phyloP scores from a whole-genome alignment of 2,797 vertebrate genomes.

The Eulemur coronatus region DNA sequence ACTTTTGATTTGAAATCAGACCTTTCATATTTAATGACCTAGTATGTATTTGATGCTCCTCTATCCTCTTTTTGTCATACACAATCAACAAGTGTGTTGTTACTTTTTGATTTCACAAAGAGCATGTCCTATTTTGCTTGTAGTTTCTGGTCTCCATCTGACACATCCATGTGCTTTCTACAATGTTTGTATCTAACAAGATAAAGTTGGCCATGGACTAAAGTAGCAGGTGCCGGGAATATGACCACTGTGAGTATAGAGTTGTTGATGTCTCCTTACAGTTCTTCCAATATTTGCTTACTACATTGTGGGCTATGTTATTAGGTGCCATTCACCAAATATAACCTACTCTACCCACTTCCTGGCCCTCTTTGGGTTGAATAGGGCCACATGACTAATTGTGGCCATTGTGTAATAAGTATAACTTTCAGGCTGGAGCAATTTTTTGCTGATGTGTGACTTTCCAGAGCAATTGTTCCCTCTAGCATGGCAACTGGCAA shows the following conservation, averaged over 20 bases:
- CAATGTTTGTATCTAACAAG: background rate
- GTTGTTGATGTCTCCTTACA: background rate
- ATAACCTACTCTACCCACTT: background rate
- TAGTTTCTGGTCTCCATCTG: background rate
- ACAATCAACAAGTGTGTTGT: background rate
- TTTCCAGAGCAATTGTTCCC: background rate
- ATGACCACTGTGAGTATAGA: background rate
- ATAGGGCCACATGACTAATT: background rate
- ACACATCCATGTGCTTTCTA: background rate
- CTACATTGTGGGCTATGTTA: background rate
- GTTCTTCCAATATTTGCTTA: background rate
- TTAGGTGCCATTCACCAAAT: background rate
- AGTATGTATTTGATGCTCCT: background rate
- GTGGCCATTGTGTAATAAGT: background rate
- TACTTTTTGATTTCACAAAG: background rate
- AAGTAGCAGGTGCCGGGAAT: background rate
- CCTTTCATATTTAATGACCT: no score
- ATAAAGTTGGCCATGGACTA: background rate
- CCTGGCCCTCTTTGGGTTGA: background rate
- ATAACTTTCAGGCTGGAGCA: background rate
- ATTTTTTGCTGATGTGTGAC: background rate
- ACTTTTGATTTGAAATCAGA: no score
- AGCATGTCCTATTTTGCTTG: background rate
- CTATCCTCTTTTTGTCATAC: background rate
- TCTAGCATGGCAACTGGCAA: background rate